Base-by-base conservation (phyloP, 2,888 invertebrate genomes). In the Anarsia innoxiella region DNA sequence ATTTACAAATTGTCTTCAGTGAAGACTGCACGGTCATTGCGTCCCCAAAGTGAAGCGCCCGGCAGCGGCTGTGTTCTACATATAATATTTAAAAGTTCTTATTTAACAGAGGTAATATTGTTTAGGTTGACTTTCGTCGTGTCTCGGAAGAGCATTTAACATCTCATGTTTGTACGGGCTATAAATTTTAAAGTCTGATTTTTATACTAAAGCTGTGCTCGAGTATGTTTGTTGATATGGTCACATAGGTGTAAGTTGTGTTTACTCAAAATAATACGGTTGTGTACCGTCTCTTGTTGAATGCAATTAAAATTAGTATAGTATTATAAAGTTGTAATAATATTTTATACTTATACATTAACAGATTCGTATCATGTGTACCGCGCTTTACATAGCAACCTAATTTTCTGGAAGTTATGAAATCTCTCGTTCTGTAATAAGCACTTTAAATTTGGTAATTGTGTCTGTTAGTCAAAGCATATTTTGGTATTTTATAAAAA, bases 401-500 rank as follows among this genome's bases (percentile, higher is more conserved):
- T 39, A 39, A 45, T 40, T 50, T 42, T 44, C 28, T 36, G 30
- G 39, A 46, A 35, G 37, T 36, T 41, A 40, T 33, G 39, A 41
- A 44, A 44, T 51, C 45, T 49, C 41, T 55, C 44, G 45, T 46
- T 40, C 41, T 47, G 43, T 55, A 53, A 52, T 48, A 46, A 42
- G 46, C 39, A 46, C 45, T 46, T 37, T 48, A 52, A 57, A 61
- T 56, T 68, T 60, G 47, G 56, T 60, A 55, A 62, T 58, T 60
- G 60, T 66, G 58, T 61, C 62, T 53, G 57, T 59, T 59, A 53
- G 51, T 59, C 52, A 56, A 56, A 56, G 51, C 59, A 66, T 65
- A 67, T 73, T 74, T 74, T 73, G 72, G 65, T 75, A 73, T 70
- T 75, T 75, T 71, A 62, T 75, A 74, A 64, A 72, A 69, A 72